Percentiles rank a stretch among this genome's conserved stretches.
phyloP scores from a whole-genome alignment of 2,113 vertebrate genomes.

The Rhinolophus ferrumequinum region DNA sequence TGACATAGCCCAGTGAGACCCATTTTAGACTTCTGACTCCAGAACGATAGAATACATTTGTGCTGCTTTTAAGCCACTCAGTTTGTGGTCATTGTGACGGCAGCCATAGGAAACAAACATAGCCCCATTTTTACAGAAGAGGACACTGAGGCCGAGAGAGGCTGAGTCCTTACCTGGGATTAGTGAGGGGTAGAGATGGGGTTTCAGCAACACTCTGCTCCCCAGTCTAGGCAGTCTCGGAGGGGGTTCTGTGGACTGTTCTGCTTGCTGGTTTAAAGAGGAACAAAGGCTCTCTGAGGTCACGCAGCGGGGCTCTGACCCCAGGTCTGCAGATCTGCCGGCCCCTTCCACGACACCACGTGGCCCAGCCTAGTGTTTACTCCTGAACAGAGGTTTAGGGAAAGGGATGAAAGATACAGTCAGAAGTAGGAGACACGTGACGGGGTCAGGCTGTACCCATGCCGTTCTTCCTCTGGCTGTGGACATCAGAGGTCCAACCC shows the following conservation, averaged over 20 bases:
- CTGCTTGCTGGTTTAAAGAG: neutral
- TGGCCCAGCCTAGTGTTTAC: neutral
- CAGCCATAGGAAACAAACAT: neutral
- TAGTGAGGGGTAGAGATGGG: neutral
- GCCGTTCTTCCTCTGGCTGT: neutral
- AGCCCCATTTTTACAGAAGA: neutral
- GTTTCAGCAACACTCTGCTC: neutral
- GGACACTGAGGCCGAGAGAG: neutral
- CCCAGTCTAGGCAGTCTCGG: neutral
- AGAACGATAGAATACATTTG: neutral
- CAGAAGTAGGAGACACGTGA: fast-evolving
- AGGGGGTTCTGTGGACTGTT: fast-evolving
- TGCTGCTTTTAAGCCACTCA: neutral
- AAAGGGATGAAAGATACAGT: no score
- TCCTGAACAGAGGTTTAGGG: neutral
- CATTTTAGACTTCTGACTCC: neutral
- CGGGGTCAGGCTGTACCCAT: neutral
- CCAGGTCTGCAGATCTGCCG: neutral
- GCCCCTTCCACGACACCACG: fast-evolving
- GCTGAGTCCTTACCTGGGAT: neutral
- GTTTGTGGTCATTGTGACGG: neutral
- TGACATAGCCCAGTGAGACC: neutral
- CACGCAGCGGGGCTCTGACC: fast-evolving
- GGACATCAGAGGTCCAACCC: fast-evolving
- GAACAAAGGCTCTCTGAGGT: no score